Percentiles rank a stretch among this genome's conserved stretches.
These are phyloP conservation scores for Vicugna pacos DNA, from an alignment of 2,113 vertebrate genomes.

Conservation along the genomic window DNA sequence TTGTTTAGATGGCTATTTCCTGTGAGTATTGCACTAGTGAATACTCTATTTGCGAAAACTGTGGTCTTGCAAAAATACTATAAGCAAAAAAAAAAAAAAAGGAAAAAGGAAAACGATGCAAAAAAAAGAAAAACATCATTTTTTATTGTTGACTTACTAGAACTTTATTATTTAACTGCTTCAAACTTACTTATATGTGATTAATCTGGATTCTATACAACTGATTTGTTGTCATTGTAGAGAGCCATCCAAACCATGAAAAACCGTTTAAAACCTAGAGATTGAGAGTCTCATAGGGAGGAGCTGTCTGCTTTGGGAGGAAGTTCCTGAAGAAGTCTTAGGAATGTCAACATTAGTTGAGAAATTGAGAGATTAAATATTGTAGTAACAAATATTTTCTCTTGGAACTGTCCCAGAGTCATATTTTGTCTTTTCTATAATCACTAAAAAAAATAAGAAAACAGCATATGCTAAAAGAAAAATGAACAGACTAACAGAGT, in stretches of 20 bases:
- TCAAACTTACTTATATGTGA: neutral
- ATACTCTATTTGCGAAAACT: neutral
- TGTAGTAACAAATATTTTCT: neutral
- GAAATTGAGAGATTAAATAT: conserved; percentile 2
- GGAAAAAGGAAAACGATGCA: neutral
- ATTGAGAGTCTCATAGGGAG: neutral
- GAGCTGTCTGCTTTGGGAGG: neutral
- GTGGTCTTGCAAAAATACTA: neutral
- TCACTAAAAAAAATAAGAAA: neutral
- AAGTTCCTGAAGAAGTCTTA: neutral
- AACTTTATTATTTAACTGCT: neutral
- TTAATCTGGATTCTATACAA: neutral
- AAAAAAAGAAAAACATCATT: neutral
- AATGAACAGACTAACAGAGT: neutral
- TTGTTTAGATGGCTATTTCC: neutral
- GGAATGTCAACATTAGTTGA: neutral
- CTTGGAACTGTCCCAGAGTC: neutral
- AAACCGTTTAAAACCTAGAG: neutral
- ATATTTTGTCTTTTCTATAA: conserved; percentile 6
- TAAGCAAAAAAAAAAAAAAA: neutral
- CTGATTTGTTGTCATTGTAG: neutral
- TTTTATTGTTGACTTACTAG: neutral
- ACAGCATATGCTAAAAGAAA: neutral
- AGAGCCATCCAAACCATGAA: neutral
- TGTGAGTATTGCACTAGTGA: neutral